Conservation (phyloP, 2,888 invertebrate genomes). For the Drosophila mettleri region DNA sequence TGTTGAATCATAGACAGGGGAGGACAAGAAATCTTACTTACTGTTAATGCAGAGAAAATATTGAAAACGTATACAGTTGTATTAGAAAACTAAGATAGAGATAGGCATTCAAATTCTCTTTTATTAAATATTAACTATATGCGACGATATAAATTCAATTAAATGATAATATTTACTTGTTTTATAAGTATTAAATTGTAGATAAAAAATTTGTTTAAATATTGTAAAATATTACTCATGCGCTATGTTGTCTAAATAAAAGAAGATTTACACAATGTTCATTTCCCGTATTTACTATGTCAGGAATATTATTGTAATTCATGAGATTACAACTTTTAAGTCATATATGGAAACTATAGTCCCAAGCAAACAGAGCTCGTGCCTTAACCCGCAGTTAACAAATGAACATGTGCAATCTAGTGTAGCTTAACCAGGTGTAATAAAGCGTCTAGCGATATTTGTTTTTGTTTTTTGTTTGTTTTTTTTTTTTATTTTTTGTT, state of each 20-base stretch:
- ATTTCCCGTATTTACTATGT: neutral
- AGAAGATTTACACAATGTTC: neutral
- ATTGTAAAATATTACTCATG: neutral
- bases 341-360: neutral
- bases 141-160: no score
- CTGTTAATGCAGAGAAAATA: no score
- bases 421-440: neutral
- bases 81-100: neutral
- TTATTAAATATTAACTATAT: neutral
- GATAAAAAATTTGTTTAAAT: no score
- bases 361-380: neutral
- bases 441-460: slow-evolving; percentile 2
- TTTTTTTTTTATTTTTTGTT: no score
- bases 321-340: neutral
- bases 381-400: neutral
- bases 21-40: neutral
- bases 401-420: slow-evolving; percentile 5
- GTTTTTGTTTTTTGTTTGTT: slow-evolving; percentile 1
- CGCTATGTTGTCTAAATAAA: neutral
- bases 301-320: neutral
- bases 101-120: neutral
- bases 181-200: neutral
- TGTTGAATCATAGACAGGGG: neutral
- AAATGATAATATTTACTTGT: neutral
- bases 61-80: no score